phyloP scores from a whole-genome alignment of 2,113 vertebrate genomes.

The Haliaeetus leucogaster region DNA sequence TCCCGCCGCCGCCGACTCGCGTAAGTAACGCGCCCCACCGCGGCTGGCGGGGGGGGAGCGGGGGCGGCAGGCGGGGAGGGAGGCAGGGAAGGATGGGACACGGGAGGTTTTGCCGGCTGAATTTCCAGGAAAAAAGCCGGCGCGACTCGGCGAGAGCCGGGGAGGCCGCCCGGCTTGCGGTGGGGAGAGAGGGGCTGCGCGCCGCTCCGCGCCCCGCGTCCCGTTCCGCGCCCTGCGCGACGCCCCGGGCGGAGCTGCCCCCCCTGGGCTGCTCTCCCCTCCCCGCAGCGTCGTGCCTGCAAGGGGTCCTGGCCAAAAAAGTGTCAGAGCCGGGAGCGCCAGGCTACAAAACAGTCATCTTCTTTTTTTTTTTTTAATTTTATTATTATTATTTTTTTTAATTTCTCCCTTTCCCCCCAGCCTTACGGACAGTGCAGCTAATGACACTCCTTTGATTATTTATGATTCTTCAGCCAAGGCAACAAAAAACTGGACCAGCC shows the following conservation, averaged over 20 bases:
- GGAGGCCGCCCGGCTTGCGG: background rate
- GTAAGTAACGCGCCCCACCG: background rate
- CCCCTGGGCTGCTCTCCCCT: too few species aligned
- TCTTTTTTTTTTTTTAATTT: too few species aligned
- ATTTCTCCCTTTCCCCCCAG: background rate
- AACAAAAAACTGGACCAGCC: background rate
- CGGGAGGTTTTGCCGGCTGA: background rate
- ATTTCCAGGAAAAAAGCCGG: background rate
- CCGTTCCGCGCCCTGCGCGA: too few species aligned
- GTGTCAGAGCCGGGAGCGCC: background rate
- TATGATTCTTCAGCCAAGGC: background rate
- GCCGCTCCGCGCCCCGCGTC: background rate
- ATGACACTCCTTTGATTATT: background rate
- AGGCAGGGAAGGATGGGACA: background rate
- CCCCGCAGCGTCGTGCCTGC: background rate
- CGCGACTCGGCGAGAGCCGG: background rate
- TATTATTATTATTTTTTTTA: too few species aligned
- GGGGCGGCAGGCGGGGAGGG: too few species aligned
- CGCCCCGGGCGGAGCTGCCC: too few species aligned
- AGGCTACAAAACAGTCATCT: background rate
- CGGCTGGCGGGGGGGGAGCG: background rate
- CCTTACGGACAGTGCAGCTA: background rate
- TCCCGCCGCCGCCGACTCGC: accelerated
- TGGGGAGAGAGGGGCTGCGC: background rate
- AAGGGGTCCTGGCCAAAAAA: background rate